Evolutionary conservation across 2,113 vertebrate genomes (phyloP).

Genomic region (Vulpes vulpes): DNA sequence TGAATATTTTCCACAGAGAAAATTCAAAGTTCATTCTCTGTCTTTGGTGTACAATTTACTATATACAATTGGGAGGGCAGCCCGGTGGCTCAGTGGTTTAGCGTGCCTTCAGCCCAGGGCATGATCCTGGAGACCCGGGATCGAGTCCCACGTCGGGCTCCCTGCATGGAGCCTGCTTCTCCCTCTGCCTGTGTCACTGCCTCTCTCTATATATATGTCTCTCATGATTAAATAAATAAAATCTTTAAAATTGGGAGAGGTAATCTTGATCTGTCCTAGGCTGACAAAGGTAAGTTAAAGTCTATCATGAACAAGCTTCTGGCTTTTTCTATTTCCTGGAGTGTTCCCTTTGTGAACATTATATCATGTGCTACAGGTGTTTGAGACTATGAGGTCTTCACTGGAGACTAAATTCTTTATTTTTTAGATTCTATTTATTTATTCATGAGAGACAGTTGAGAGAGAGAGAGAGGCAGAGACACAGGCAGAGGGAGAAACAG

Average conservation of each 20-base stretch:
- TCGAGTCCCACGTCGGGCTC: no score
- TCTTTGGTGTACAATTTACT: background rate
- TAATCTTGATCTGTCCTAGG: background rate
- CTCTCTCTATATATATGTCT: no score
- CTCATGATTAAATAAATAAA: no score
- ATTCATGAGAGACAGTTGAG: no score
- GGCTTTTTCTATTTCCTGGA: background rate
- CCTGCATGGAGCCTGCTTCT: no score
- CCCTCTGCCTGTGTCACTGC: no score
- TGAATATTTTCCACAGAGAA: background rate
- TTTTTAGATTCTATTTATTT: no score
- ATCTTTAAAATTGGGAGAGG: background rate
- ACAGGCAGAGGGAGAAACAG: no score
- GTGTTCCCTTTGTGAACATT: background rate
- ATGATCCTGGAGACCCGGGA: no score
- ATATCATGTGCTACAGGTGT: background rate
- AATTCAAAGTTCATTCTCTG: background rate
- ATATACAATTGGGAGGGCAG: background rate
- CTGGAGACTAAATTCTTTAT: background rate
- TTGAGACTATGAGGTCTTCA: background rate
- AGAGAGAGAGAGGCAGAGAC: no score
- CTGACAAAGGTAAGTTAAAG: background rate
- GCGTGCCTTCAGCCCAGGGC: no score
- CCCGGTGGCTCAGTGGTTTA: no score
- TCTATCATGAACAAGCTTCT: background rate